Conservation (phyloP, 1,140 invertebrate genomes). For the Reticulitermes speratus region DNA sequence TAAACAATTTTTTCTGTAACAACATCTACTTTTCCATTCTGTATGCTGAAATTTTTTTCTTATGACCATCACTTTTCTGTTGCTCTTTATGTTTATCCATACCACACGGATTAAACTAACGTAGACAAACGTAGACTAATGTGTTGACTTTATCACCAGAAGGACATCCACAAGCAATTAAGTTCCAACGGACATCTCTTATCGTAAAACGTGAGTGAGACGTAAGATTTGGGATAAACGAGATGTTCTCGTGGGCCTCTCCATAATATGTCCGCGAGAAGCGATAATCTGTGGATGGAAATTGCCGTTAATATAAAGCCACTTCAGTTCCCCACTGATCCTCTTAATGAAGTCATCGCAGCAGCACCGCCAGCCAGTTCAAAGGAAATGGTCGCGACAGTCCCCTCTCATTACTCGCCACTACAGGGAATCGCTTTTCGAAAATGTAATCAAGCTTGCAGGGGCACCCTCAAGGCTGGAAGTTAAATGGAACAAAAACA, state of each 20-base stretch:
- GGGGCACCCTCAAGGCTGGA: not conserved
- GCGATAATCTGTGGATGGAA: slow-evolving; percentile 4
- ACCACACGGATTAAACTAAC: no score
- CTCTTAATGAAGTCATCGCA: not conserved
- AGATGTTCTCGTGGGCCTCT: not conserved
- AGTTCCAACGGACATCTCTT: no score
- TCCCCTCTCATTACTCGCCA: not conserved
- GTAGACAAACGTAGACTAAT: no score
- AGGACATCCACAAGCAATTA: no score
- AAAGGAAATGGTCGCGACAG: not conserved
- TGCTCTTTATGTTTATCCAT: no score
- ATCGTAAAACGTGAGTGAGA: no score
- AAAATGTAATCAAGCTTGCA: not conserved
- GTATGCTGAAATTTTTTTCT: no score
- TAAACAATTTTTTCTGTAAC: no score
- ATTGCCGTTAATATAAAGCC: slow-evolving; percentile 11
- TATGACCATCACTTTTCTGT: no score
- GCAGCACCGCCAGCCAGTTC: not conserved
- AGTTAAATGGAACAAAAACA: not conserved
- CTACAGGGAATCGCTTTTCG: not conserved
- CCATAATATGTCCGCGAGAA: not conserved
- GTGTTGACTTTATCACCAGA: no score
- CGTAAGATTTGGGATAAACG: no score
- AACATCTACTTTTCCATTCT: no score
- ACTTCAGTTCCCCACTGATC: not conserved